phyloP scores from a whole-genome alignment of 1,140 invertebrate genomes.

The Bombus waltoni region DNA sequence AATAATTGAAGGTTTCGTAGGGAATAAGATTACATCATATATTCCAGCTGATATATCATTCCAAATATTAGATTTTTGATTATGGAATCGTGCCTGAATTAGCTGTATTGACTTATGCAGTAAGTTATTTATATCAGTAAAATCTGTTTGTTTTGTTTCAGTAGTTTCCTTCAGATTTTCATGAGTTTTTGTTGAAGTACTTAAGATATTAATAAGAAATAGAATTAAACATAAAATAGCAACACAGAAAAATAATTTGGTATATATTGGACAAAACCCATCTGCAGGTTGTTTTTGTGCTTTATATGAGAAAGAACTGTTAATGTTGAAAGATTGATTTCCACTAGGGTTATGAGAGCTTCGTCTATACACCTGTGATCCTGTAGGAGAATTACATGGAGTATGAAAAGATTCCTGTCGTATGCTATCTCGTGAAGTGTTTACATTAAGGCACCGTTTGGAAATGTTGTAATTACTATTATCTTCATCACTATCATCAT shows the following conservation, averaged over 20 bases:
- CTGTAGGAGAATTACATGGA: neutral
- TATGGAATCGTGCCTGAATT: constrained; percentile 59
- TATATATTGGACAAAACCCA: neutral
- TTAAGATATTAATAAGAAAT: neutral
- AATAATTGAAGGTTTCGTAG: constrained; percentile 66
- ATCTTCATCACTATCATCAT: neutral
- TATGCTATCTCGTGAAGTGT: neutral
- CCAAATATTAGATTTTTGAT: constrained; percentile 72
- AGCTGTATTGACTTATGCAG: constrained; percentile 24
- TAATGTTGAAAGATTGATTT: neutral
- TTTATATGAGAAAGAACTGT: neutral
- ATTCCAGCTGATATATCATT: constrained; percentile 65
- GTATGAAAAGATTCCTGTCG: neutral
- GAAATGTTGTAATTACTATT: neutral
- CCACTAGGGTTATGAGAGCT: neutral
- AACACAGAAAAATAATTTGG: neutral
- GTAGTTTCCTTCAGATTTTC: neutral
- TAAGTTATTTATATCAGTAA: neutral
- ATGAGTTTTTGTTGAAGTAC: neutral
- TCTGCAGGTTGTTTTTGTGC: neutral
- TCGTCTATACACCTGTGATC: neutral
- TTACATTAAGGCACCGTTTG: neutral
- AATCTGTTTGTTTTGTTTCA: neutral
- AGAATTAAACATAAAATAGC: neutral
- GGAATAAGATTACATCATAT: constrained; percentile 54